Evolutionary conservation across 2,113 vertebrate species (phyloP), one percentile per base, ranked within the genome.

Genomic region (Aldabrachelys gigantea): DNA sequence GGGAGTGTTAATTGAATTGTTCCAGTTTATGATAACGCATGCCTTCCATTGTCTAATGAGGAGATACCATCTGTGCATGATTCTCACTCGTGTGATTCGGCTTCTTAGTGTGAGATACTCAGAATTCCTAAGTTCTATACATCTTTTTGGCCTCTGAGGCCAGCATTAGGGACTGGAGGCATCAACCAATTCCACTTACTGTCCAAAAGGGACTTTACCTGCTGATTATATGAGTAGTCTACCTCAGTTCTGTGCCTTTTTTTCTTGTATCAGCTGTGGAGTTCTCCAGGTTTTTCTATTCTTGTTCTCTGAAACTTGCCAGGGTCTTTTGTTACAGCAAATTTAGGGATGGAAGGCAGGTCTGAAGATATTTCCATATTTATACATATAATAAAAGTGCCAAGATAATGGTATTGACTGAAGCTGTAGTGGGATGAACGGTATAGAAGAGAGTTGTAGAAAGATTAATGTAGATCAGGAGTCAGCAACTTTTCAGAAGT

Each of bases 241-340:
- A 91, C 89, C 92, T 83, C 53, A 82, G 81, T 87, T 88, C 81
- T 84, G 6, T 83, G 44, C 94, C 57, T 35, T 65, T 85, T 87
- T 54, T 88, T 75, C 1, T 14, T 91, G 38, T 25, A 41, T 41
- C 35, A 41, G 22, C 72, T 75, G 22, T 75, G n/a, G 38, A 44
- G 72, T 75, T 38, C 89, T 91, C 89, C 87, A 91, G 83, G 79
- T 93, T 75, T 87, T 96, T 89, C 87, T 86, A n/a, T 41, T 95
- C 75, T 91, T 56, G 84, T 93, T 95, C 44, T 80, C 75, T 91
- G 83, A 17, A 31, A 88, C 52, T n/a, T 94, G 62, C 95, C 92
- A 91, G 57, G 87, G 81, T 38, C 54, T 89, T 79, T 90, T 72
- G 78, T 87, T 44, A 50, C 83, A 88, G 91, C 50, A 90, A 62